These are phyloP conservation scores for Gobionotothen gibberifrons DNA, from an alignment of 2,797 vertebrate species.

Conservation along the genomic window DNA sequence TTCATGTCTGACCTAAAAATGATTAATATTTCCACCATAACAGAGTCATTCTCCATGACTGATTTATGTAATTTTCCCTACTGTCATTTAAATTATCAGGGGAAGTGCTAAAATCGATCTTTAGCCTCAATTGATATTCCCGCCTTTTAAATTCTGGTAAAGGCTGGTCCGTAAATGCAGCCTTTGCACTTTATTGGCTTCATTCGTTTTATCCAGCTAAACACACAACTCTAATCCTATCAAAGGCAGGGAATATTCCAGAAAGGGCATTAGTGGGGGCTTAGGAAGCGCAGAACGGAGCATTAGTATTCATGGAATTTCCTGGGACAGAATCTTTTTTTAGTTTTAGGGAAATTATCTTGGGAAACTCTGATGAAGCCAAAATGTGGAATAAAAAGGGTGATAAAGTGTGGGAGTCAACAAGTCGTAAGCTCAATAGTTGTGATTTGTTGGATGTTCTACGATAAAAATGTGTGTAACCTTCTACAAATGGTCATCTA, in stretches of 20 bases:
- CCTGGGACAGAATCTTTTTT: constrained; percentile 39
- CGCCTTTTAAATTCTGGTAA: constrained; percentile 61
- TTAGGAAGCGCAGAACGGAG: constrained; percentile 41
- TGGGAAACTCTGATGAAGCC: constrained; percentile 35
- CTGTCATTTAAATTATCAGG: constrained; percentile 62
- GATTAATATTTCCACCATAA: constrained; percentile 68
- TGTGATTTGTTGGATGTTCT: neutral
- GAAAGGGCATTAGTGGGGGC: constrained; percentile 66
- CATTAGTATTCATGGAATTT: constrained; percentile 79
- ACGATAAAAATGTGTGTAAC: neutral
- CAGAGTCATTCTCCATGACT: constrained; percentile 58
- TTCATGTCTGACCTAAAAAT: constrained; percentile 65
- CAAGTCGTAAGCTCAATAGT: neutral
- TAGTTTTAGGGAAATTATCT: constrained; percentile 60
- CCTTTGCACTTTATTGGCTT: constrained; percentile 74
- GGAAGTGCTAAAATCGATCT: constrained; percentile 63
- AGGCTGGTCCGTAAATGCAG: constrained; percentile 61
- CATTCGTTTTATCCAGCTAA: constrained; percentile 70
- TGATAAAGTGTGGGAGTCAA: constrained; percentile 9
- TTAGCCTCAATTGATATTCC: constrained; percentile 68
- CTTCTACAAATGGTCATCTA: neutral
- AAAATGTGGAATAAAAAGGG: constrained; percentile 2
- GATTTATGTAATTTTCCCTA: constrained; percentile 67
- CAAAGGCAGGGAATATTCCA: constrained; percentile 70
- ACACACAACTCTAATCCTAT: constrained; percentile 80